Base-by-base conservation (phyloP, 2,888 invertebrate genomes). In the Thecocarcelia acutangulata region DNA sequence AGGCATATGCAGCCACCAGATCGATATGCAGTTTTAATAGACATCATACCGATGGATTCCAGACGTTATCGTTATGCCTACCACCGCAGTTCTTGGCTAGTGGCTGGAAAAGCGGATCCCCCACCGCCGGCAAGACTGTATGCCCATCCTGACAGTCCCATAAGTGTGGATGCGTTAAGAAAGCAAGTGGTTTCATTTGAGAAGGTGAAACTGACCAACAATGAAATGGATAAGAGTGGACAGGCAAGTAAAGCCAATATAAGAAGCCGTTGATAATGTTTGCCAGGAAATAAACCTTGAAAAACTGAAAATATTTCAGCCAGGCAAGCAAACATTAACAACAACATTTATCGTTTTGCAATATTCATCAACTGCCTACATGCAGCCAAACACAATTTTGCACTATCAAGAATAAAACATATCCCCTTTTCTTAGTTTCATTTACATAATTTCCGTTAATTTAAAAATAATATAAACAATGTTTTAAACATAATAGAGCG, bases 101-200 rank as follows among this genome's bases (percentile, higher is more conserved):
- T 98, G 86, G 98, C 98, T 28, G 98, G 98, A 84, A 98, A 99
- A 92, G 98, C 98, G 52, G 98, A 99, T 93, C 98, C 98, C 13
- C 98, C 98, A 87, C 95, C 97, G 40, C 97, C 97, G 83, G 95
- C 96, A 84, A 93, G 98, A 84, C 94, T 98, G 88, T 98, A 98
- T 93, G 94, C 97, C 75, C 98, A 99, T 92, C 98, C 98, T 46
- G 98, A 99, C 92, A 97, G 97, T 80, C 98, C 98, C 81, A 98
- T 96, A 92, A 96, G 96, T 86, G 97, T 97, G 58, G 98, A 98
- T 90, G 98, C 98, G 91, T 94, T 98, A 87, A 94, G 96, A 90
- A 98, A 98, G 92, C 98, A 98, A 92, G 97, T 98, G 89, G 97
- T 98, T 88, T 97, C 98, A 86, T 98, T 98, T 92, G 98, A 99